Evolutionary conservation across 2,888 invertebrate genomes (phyloP).

Genomic region (Amblyteles armatorius): DNA sequence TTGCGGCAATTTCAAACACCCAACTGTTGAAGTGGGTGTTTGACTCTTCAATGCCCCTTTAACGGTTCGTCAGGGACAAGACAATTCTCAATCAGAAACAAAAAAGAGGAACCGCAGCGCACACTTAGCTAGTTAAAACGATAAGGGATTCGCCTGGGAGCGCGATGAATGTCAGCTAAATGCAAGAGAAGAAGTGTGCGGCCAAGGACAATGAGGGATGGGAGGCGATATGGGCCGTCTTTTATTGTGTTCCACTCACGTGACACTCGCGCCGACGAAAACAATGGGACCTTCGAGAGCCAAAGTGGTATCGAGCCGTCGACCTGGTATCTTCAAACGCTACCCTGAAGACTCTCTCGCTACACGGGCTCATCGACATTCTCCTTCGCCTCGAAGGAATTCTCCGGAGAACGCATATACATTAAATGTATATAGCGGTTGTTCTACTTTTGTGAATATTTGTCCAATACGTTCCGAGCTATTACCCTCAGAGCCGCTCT

Average conservation of each 20-base stretch:
- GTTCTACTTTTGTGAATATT: slow-evolving; percentile 35
- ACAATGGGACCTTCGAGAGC: slow-evolving; percentile 47
- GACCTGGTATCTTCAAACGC: slow-evolving; percentile 37
- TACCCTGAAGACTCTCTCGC: neutral
- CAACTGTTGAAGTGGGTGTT: no score
- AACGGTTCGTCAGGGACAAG: neutral
- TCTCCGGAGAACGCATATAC: neutral
- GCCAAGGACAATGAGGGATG: slow-evolving; percentile 12
- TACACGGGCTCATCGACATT: neutral
- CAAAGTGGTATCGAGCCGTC: slow-evolving; percentile 48
- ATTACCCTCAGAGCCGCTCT: neutral
- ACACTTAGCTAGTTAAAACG: slow-evolving; percentile 3
- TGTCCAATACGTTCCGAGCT: slow-evolving; percentile 10
- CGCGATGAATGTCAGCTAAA: slow-evolving; percentile 51
- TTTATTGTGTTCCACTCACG: slow-evolving; percentile 41
- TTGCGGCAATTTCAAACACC: neutral
- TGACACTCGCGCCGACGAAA: slow-evolving; percentile 47
- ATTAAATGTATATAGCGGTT: neutral
- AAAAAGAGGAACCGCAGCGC: neutral
- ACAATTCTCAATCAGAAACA: neutral
- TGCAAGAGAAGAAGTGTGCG: slow-evolving; percentile 8
- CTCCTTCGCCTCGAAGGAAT: slow-evolving; percentile 33
- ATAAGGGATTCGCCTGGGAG: slow-evolving; percentile 30
- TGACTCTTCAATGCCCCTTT: neutral
- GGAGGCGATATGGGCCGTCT: slow-evolving; percentile 6